Evolutionary conservation across 1,140 invertebrate genomes (phyloP), one percentile per base, ranked within the genome.

Genomic region (Scaptomyza hsui): DNA sequence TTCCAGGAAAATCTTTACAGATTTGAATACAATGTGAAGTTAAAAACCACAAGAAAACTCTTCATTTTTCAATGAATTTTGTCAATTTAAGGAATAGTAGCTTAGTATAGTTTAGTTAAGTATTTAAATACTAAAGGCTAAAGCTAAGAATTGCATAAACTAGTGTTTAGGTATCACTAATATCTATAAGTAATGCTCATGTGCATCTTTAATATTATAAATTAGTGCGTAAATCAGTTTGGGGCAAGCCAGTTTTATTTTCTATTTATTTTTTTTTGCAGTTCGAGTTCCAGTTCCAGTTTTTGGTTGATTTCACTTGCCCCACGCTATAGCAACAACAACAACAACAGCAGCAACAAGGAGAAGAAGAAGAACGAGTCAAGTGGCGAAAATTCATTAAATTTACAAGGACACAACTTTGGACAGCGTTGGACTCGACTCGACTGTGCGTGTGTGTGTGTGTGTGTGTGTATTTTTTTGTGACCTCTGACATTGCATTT

Each of bases 401-500:
- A 82, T 88, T 86, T 82, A 80, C 82, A 86, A 86, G 82, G 82
- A 88, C 80, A 85, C 82, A 88, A 85, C 77, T 85, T 85, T 88
- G 53, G 60, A 41, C 69, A 32, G 45, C 15, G 32, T 24, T 13
- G 32, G 32, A 16, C 15, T 13, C 45, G 32, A 29, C 26, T 7
- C 26, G 19, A 29, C 52, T 55, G 49, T 15, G 57, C 35, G 37
- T 42, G 29, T 29, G 47, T 32, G 56, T 37, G 35, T 44, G 35
- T 32, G 56, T 65, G 39, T 51, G 59, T 24, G 65, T 37, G 61
- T 72, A 13, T 53, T 70, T 64, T 29, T 60, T 68, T 70, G 51
- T 77, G 68, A 88, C 82, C 82, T 88, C 82, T 88, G 82, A 82
- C 82, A 88, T 88, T 88, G 82, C 82, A 88, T 88, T 88, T 88